A percentile compares a stretch with the other conserved stretches of the same genome.
phyloP scores from a whole-genome alignment of 1,140 invertebrate species.

The Diachasmimorpha longicaudata region DNA sequence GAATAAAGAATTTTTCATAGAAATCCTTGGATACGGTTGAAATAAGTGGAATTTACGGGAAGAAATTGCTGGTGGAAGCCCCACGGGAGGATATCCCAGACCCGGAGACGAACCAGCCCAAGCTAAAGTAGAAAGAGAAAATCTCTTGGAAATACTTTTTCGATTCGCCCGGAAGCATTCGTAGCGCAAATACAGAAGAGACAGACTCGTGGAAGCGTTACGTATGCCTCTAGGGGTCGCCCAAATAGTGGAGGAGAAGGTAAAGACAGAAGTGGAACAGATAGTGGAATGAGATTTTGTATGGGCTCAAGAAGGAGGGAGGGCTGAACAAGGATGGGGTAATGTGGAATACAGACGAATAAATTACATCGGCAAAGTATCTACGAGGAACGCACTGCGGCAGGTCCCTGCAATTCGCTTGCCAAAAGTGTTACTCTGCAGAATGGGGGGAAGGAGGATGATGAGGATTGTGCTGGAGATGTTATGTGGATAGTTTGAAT shows the following conservation, averaged over 20 bases:
- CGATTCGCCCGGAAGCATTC: constrained; percentile 18
- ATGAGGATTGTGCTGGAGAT: not conserved
- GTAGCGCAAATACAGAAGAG: not conserved
- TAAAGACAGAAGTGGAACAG: not conserved
- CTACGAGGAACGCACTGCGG: constrained; percentile 49
- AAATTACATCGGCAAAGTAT: constrained; percentile 48
- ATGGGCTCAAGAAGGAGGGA: constrained; percentile 9
- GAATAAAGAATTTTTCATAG: constrained; percentile 5
- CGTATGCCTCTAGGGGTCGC: not conserved
- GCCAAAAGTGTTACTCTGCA: constrained; percentile 43
- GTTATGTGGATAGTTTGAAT: not conserved
- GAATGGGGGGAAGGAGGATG: not conserved
- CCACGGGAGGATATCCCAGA: not conserved
- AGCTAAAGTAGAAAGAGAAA: constrained; percentile 7
- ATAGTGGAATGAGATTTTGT: not conserved
- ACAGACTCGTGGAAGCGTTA: constrained; percentile 17
- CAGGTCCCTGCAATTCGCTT: constrained; percentile 34
- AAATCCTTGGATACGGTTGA: not conserved
- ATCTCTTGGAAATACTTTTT: constrained; percentile 16
- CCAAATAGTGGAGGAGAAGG: not conserved
- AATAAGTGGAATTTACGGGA: constrained; percentile 5
- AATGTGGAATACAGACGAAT: constrained; percentile 30
- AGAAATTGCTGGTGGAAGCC: not conserved
- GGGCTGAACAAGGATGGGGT: not conserved
- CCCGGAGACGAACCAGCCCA: not conserved